Evolutionary conservation across 2,797 vertebrate genomes (phyloP).

Genomic region (Sus cebifrons): DNA sequence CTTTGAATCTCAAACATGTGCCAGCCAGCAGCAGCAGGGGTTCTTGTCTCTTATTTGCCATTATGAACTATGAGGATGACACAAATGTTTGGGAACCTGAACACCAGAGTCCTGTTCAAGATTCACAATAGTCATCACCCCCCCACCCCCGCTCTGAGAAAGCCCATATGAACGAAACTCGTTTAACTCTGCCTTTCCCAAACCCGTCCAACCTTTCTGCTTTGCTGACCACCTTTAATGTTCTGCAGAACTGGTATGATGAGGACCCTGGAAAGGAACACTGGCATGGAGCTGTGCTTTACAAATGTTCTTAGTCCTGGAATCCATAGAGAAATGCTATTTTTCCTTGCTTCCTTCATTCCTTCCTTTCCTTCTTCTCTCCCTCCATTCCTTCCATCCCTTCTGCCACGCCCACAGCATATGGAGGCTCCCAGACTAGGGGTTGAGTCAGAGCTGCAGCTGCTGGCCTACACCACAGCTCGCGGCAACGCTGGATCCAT

Average conservation of each 20-base stretch:
- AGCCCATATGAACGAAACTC: not conserved
- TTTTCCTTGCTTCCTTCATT: not conserved
- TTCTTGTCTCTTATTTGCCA: not conserved
- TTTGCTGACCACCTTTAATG: not conserved
- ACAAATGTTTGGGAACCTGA: not conserved
- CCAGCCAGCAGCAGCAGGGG: not conserved
- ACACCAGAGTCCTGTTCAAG: not conserved
- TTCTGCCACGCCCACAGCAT: no score
- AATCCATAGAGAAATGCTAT: not conserved
- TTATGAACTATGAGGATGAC: not conserved
- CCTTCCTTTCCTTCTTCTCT: no score
- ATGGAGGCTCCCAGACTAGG: no score
- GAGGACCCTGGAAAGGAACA: not conserved
- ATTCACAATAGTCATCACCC: not conserved
- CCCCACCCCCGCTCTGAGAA: not conserved
- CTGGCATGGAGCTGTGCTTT: not conserved
- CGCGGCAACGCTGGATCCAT: no score
- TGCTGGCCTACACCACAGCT: no score
- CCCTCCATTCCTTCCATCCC: no score
- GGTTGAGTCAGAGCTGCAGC: no score
- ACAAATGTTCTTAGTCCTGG: no score
- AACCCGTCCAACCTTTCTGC: not conserved
- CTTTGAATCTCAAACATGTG: not conserved
- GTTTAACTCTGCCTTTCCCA: constrained; percentile 2
- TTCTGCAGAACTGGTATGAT: not conserved